Evolutionary conservation across 2,113 vertebrate genomes (phyloP).

Genomic region (Phodopus roborovskii): DNA sequence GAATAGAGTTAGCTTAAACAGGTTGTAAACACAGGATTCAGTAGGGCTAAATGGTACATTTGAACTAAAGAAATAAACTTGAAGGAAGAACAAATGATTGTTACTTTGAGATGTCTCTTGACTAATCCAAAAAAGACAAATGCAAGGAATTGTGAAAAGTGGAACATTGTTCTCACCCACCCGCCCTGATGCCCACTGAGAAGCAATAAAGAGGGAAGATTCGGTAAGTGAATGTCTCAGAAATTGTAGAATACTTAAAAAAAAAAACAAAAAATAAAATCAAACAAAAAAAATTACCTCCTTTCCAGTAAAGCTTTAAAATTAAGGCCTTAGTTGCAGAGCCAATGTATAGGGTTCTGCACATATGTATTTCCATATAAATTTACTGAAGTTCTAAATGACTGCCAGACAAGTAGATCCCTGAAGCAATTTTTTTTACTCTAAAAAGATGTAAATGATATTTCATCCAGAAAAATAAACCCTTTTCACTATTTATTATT

Average conservation of each 20-base stretch:
- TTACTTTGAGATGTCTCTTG: not conserved
- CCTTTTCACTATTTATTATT: constrained; percentile 33
- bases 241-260: not conserved
- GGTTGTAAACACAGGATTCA: not conserved
- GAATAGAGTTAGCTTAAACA: not conserved
- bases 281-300: not conserved
- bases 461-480: constrained; percentile 51
- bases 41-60: not conserved
- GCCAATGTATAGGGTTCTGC: rapidly evolving
- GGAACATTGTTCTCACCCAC: not conserved
- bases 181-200: not conserved
- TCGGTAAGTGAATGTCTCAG: not conserved
- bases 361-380: not conserved
- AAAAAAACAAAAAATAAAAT: not conserved
- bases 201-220: not conserved
- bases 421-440: not conserved
- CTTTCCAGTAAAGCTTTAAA: constrained; percentile 30
- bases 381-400: constrained; percentile 3
- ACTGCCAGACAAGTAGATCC: not conserved
- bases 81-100: not conserved
- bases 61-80: constrained; percentile 11
- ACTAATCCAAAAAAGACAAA: not conserved
- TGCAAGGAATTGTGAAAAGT: not conserved
- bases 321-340: not conserved
- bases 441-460: constrained; percentile 13